Base-by-base conservation (phyloP, 23 tunicate genomes). In the Ascidia mentula region DNA sequence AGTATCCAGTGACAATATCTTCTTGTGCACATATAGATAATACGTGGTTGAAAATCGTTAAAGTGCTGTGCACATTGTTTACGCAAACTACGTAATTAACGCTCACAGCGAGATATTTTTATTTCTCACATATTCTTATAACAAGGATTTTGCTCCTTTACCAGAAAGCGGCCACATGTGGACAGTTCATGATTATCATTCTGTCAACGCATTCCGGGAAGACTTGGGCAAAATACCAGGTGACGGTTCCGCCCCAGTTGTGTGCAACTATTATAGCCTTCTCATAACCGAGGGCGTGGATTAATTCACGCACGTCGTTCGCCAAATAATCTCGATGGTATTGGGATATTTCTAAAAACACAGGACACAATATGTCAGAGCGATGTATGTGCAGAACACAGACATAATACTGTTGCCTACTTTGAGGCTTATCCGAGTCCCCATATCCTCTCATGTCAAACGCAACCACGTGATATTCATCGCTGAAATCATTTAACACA, bases 371-470 rank as follows among this genome's bases (percentile, higher is more conserved):
- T 42, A 42, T 42, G 15, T 42, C 15, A 9, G 12, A 42, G 15
- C 53, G 15, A 42, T 42, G 15, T 42, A 42, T 9, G 15, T 42
- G 53, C 53, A 42, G 12, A 42, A 15, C 15, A 42, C 53, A 42
- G 15, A 42, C 12, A 12, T 9, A 12, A 42, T 42, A 42, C 24
- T 53, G 35, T 61, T 60, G 12, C 78, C 77, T 69, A 77, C 82
- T 12, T 8, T 72, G 26, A 20, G 93, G 93, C 35, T 88, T 88
- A 40, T 88, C 93, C 5, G 93, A 88, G 34, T 88, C 93, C 28
- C 93, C 93, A 39, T 82, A 88, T 12, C 93, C 93, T 35, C 93
- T 36, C 77, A 72, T 65, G 59, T 88, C 93, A 33, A 82, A 18
- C 17, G 93, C 93, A 4, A 88, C 87, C 6, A 88, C 93, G 61